phyloP scores from a whole-genome alignment of 2,797 vertebrate species.

The Rhinoraja longicauda region DNA sequence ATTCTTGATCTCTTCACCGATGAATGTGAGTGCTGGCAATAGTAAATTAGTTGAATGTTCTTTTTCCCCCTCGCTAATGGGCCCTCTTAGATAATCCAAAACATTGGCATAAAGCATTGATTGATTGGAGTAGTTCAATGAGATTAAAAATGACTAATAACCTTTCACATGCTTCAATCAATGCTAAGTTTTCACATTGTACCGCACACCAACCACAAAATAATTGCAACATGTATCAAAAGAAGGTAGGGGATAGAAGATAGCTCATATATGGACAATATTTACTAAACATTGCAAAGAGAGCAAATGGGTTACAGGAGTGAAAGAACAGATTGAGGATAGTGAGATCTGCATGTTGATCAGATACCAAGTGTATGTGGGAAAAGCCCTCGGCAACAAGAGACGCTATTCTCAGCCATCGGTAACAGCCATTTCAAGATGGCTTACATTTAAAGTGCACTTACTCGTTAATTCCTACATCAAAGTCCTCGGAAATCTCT shows the following conservation, averaged over 20 bases:
- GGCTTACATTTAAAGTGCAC: neutral
- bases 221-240: neutral
- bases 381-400: neutral
- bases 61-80: neutral
- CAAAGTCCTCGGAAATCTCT: neutral
- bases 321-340: neutral
- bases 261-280: neutral
- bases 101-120: neutral
- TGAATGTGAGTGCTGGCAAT: neutral
- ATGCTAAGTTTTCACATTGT: neutral
- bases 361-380: neutral
- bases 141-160: neutral
- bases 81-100: neutral
- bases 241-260: neutral
- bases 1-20: neutral
- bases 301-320: neutral
- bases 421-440: neutral
- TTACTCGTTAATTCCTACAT: neutral
- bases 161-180: neutral
- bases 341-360: neutral
- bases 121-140: neutral
- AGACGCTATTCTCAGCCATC: neutral
- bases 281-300: neutral
- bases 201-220: neutral
- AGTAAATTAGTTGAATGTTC: neutral